These are phyloP conservation scores for Blomia tropicalis DNA, from an alignment of 2,888 invertebrate genomes.

Conservation along the genomic window DNA sequence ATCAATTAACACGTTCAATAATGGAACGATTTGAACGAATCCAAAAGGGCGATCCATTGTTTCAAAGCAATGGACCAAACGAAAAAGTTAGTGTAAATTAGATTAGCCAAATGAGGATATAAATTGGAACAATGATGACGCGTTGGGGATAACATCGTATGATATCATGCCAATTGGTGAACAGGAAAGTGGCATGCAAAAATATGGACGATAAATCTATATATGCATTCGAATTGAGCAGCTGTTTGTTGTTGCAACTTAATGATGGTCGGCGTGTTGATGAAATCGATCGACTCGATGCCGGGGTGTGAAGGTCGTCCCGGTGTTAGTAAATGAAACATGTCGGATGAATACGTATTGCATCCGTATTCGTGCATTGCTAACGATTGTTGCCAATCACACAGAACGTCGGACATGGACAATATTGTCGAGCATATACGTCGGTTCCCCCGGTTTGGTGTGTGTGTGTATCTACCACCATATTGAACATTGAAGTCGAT, in stretches of 20 bases:
- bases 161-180: not conserved
- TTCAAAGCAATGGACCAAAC: not conserved
- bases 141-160: too few relatives aligned
- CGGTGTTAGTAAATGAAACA: too few relatives aligned
- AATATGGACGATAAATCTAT: not conserved
- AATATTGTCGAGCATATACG: not conserved
- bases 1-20: not conserved
- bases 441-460: too few relatives aligned
- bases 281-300: not conserved
- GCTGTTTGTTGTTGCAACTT: not conserved
- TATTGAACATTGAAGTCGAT: too few relatives aligned
- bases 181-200: not conserved
- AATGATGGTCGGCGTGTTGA: not conserved
- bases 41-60: not conserved
- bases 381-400: not conserved
- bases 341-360: not conserved
- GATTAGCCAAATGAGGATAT: slow-evolving; percentile 12
- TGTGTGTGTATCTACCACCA: too few relatives aligned
- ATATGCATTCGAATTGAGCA: not conserved
- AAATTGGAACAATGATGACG: too few relatives aligned
- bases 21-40: not conserved
- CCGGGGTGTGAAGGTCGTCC: too few relatives aligned
- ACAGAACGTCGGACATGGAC: not conserved
- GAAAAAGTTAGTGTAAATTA: slow-evolving; percentile 1
- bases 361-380: not conserved